Conservation (phyloP, 2,797 vertebrate species). For the Gallinago nigripennis region DNA sequence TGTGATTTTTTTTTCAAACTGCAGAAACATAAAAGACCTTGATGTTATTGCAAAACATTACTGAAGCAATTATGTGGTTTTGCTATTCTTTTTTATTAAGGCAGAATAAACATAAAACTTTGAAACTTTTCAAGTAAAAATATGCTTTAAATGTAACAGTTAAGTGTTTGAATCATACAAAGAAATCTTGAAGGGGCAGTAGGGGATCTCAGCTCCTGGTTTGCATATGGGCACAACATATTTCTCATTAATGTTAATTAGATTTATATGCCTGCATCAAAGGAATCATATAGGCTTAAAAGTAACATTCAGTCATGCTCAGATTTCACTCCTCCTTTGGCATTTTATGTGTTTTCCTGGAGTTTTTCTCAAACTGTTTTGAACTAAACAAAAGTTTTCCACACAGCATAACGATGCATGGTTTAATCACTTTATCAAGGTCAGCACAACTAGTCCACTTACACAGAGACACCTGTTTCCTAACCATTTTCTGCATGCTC, state of each 20-base stretch:
- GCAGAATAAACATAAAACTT: not conserved
- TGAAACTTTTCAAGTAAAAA: slow-evolving; percentile 20
- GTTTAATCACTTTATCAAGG: not conserved
- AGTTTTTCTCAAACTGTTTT: not conserved
- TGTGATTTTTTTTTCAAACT: slow-evolving; percentile 2
- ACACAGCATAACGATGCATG: not conserved
- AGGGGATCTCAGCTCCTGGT: not conserved
- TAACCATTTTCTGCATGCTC: not conserved
- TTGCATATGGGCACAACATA: not conserved
- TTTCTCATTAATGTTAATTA: slow-evolving; percentile 54
- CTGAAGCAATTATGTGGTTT: slow-evolving; percentile 62
- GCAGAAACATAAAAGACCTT: slow-evolving; percentile 54
- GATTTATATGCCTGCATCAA: slow-evolving; percentile 39
- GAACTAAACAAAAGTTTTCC: not conserved
- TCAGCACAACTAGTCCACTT: not conserved
- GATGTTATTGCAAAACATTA: slow-evolving; percentile 46
- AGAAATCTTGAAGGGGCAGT: not conserved
- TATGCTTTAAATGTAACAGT: not conserved
- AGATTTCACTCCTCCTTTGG: not conserved
- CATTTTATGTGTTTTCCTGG: not conserved
- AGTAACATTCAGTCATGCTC: not conserved
- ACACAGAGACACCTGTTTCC: not conserved
- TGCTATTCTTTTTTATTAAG: slow-evolving; percentile 16
- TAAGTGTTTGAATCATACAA: not conserved
- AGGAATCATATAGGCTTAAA: slow-evolving; percentile 19